Percentiles rank a stretch among this genome's conserved stretches.
Conservation (phyloP, 2,113 vertebrate species). For the Aspidoscelis tigris region DNA sequence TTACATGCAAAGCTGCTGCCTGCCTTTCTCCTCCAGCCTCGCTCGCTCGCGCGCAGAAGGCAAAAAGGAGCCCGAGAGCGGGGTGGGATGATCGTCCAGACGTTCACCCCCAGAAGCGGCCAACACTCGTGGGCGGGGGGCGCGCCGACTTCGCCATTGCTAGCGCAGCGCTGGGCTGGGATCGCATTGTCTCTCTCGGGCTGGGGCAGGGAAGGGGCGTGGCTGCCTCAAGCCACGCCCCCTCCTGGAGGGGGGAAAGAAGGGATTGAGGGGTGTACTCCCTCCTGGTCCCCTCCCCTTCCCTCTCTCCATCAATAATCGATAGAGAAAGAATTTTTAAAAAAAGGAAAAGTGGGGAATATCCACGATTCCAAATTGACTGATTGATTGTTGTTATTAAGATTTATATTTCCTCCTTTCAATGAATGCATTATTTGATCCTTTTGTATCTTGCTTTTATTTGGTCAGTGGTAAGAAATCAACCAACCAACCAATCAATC, state of each 20-base stretch:
- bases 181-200: slow-evolving; percentile 32
- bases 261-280: background rate
- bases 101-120: slow-evolving; percentile 3
- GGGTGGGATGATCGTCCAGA: background rate
- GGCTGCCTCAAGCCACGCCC: background rate
- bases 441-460: no score
- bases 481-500: no score
- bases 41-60: background rate
- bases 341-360: background rate
- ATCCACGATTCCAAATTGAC: background rate
- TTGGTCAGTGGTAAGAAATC: no score
- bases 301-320: accelerated
- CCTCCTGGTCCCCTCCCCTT: background rate
- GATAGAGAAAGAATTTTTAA: no score
- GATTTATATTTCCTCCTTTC: no score
- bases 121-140: background rate
- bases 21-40: background rate
- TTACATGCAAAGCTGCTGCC: background rate
- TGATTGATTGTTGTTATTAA: no score
- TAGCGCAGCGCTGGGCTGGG: background rate
- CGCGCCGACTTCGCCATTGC: slow-evolving; percentile 27
- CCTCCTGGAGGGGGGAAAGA: background rate
- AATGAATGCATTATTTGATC: no score
- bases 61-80: background rate
- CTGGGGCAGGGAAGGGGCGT: background rate